Conservation (phyloP, 2,113 vertebrate species). For the Neoarius graeffei region DNA sequence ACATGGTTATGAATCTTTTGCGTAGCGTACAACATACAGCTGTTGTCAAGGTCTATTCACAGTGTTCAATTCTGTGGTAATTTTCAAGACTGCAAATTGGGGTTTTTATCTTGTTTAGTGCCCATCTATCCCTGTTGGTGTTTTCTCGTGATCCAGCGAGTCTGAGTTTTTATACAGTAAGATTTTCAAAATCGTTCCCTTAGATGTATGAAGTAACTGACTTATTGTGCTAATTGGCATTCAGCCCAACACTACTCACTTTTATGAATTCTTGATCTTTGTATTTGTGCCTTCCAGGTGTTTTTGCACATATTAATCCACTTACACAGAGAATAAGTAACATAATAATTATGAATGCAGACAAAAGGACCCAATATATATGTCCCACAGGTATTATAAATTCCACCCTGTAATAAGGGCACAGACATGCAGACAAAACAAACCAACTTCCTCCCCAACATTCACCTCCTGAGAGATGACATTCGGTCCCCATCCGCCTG, state of each 20-base stretch:
- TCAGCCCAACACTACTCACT: neutral
- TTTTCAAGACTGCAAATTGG: constrained; percentile 1
- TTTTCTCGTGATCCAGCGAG: neutral
- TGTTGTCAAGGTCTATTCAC: neutral
- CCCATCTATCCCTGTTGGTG: neutral
- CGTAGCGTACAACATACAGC: neutral
- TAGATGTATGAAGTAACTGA: neutral
- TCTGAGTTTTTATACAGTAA: neutral
- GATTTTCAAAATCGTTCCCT: neutral
- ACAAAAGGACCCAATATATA: constrained; percentile 42
- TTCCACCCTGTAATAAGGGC: neutral
- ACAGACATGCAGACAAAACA: constrained; percentile 10
- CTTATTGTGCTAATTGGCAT: neutral
- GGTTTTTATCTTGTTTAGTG: neutral
- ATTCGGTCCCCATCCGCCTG: constrained; percentile 32
- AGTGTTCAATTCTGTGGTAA: neutral
- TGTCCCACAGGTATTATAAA: constrained; percentile 7
- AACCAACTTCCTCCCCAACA: constrained; percentile 12
- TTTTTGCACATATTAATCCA: neutral
- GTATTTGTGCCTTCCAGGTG: neutral
- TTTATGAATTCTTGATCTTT: neutral
- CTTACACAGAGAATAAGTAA: neutral
- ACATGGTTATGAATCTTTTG: neutral
- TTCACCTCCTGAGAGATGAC: constrained; percentile 1
- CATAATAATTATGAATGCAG: neutral